Evolutionary conservation across 2,797 vertebrate species (phyloP).

Genomic region (Varecia variegata): DNA sequence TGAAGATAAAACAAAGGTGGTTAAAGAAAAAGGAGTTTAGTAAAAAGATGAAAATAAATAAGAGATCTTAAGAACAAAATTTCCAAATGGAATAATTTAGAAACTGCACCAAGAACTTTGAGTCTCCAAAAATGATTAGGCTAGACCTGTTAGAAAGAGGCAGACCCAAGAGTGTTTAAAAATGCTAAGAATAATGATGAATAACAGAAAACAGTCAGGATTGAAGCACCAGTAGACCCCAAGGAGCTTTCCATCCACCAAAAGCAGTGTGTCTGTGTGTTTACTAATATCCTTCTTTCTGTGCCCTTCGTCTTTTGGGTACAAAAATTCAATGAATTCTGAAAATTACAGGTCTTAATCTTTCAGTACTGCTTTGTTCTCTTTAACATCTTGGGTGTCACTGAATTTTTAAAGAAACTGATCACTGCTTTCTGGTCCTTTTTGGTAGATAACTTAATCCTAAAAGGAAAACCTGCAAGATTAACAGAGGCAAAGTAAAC

Average conservation of each 20-base stretch:
- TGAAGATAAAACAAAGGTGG: neutral
- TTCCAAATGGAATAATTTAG: neutral
- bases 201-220: neutral
- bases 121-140: neutral
- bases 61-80: neutral
- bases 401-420: slow-evolving; percentile 41
- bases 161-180: neutral
- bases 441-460: slow-evolving; percentile 45
- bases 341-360: neutral
- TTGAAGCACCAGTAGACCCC: neutral
- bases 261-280: neutral
- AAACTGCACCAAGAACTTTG: neutral
- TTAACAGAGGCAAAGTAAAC: slow-evolving; percentile 65
- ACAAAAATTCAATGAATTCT: neutral
- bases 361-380: neutral
- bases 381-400: slow-evolving; percentile 36
- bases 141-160: neutral
- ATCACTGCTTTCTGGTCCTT: slow-evolving; percentile 24
- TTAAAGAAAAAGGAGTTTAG: neutral
- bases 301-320: neutral
- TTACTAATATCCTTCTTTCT: neutral
- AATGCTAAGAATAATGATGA: neutral
- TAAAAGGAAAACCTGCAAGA: slow-evolving; percentile 60
- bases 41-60: slow-evolving; percentile 12
- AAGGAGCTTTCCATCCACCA: neutral